phyloP scores from a whole-genome alignment of 2,113 vertebrate species.

The Chaetura pelagica region DNA sequence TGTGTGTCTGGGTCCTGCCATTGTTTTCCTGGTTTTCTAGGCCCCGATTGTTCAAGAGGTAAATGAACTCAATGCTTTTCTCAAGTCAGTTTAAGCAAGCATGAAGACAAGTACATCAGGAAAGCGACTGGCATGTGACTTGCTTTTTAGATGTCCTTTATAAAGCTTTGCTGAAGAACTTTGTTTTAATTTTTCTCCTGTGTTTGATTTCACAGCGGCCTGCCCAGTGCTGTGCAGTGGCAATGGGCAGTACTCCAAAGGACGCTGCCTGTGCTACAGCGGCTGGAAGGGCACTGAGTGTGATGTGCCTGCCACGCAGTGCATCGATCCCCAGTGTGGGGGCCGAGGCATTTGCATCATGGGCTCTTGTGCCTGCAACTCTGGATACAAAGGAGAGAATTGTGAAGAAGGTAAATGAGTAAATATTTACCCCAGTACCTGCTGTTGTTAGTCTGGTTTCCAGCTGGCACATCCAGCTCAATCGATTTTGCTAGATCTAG shows the following conservation, averaged over 20 bases:
- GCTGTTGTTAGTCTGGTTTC: conserved; percentile 11
- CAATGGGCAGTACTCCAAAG: conserved; percentile 96
- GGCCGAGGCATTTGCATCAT: conserved; percentile 93
- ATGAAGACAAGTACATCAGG: neutral
- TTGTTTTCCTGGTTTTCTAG: conserved; percentile 97
- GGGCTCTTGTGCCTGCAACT: conserved; percentile 93
- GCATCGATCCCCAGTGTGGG: conserved; percentile 90
- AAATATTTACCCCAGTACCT: conserved; percentile 5
- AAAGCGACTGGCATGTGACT: neutral
- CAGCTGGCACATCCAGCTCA: neutral
- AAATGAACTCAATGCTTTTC: conserved; percentile 48
- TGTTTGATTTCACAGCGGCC: conserved; percentile 83
- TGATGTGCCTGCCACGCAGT: conserved; percentile 90
- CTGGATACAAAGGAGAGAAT: conserved; percentile 91
- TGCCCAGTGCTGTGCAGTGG: conserved; percentile 95
- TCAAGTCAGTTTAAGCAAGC: neutral
- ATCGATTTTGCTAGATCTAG: neutral
- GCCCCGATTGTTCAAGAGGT: conserved; percentile 97
- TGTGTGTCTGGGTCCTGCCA: conserved; percentile 96
- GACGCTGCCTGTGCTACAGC: conserved; percentile 95
- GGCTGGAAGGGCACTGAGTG: conserved; percentile 98
- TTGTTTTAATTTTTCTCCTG: conserved; percentile 15
- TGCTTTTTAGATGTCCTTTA: neutral
- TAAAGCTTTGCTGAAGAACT: neutral
- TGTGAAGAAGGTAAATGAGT: conserved; percentile 91